Conservation (phyloP, 2,113 vertebrate species). For the Cygnus atratus region DNA sequence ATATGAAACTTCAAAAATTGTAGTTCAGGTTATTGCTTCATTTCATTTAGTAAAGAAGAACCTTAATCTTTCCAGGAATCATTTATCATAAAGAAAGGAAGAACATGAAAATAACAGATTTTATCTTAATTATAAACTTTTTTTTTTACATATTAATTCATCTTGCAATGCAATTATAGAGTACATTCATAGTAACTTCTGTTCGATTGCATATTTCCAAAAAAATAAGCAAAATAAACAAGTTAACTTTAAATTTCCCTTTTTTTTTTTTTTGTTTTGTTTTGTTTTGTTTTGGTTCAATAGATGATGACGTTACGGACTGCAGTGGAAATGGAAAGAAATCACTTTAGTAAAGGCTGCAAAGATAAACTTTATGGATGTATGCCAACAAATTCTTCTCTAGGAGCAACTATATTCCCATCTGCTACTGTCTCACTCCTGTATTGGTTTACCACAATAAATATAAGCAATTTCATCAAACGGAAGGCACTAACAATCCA, state of each 20-base stretch:
- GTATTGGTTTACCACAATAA: not conserved
- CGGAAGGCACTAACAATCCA: not conserved
- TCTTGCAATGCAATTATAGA: not conserved
- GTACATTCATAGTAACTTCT: not conserved
- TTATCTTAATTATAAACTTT: not conserved
- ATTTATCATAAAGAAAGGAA: not conserved
- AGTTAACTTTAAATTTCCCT: not conserved
- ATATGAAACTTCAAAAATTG: not conserved
- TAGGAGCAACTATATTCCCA: not conserved
- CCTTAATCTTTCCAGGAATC: not conserved
- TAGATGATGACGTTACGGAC: not conserved
- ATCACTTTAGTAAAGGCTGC: not conserved
- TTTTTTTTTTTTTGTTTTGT: not conserved
- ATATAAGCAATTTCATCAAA: not conserved
- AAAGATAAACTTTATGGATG: not conserved
- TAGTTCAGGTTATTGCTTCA: not conserved
- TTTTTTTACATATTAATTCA: not conserved
- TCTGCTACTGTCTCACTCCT: not conserved
- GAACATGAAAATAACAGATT: not conserved
- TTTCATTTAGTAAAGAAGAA: not conserved
- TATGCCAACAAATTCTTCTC: not conserved
- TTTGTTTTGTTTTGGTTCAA: not conserved
- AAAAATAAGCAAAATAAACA: not conserved
- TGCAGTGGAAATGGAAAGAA: not conserved
- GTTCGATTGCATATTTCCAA: not conserved